Evolutionary conservation across 2,888 invertebrate species (phyloP).

Genomic region (Drosophila mayaguana): DNA sequence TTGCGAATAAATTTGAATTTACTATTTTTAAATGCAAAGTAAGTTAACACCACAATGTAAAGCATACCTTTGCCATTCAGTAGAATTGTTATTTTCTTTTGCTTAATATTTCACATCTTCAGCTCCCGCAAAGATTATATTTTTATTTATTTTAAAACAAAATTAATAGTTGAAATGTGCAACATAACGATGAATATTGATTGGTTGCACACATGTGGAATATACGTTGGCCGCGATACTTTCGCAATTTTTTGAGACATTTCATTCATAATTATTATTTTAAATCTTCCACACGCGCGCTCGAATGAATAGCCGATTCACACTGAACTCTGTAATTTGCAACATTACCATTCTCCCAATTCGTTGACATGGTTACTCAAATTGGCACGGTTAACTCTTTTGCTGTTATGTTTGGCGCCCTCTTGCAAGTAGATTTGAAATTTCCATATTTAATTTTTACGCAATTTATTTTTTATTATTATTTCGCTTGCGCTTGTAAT

Average conservation of each 20-base stretch:
- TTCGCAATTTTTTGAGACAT: not conserved
- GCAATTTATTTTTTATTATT: conserved; percentile 55
- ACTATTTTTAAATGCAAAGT: not conserved
- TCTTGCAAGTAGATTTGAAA: not conserved
- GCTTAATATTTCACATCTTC: not conserved
- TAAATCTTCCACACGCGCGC: not conserved
- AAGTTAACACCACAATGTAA: no score
- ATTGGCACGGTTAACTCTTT: not conserved
- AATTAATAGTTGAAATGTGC: not conserved
- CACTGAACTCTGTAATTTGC: not conserved
- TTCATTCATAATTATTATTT: not conserved
- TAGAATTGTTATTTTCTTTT: no score
- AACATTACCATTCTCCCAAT: conserved; percentile 1
- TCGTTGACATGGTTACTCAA: conserved; percentile 1
- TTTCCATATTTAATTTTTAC: conserved; percentile 27
- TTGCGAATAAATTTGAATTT: not conserved
- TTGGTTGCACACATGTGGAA: not conserved
- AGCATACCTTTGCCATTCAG: no score
- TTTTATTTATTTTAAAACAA: no score
- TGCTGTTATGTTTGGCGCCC: not conserved
- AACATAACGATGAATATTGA: not conserved
- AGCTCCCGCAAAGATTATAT: not conserved
- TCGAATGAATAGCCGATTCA: not conserved
- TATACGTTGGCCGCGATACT: not conserved
- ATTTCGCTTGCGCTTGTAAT: conserved; percentile 59